Percentiles rank a stretch among this genome's conserved stretches.
phyloP scores from a whole-genome alignment of 2,888 invertebrate genomes.

The Melinaea marsaeus region DNA sequence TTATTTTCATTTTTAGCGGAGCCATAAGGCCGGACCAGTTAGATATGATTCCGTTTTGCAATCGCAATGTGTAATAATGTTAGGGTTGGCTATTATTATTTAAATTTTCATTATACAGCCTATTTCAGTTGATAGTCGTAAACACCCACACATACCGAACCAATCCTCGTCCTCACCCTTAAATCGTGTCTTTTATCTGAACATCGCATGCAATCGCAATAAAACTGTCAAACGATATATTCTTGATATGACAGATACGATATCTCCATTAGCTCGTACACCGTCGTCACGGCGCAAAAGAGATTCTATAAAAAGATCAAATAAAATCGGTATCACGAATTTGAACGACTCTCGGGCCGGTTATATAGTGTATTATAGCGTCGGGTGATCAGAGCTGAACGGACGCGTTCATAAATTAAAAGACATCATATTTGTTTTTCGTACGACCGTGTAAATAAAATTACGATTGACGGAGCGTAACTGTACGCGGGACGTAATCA shows the following conservation, averaged over 20 bases:
- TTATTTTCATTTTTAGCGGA: no score
- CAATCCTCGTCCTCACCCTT: slow-evolving; percentile 38
- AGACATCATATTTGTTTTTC: slow-evolving; percentile 72
- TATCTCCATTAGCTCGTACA: slow-evolving; percentile 67
- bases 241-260: slow-evolving; percentile 67
- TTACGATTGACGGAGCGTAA: slow-evolving; percentile 68
- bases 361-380: slow-evolving; percentile 44
- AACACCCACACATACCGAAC: slow-evolving; percentile 30
- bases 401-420: slow-evolving; percentile 70
- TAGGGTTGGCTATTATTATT: background rate
- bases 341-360: slow-evolving; percentile 45
- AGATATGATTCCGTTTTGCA: no score
- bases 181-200: slow-evolving; percentile 54
- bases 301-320: slow-evolving; percentile 52
- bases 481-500: slow-evolving; percentile 67
- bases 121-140: slow-evolving; percentile 14
- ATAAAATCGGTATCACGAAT: slow-evolving; percentile 56
- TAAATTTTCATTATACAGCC: background rate
- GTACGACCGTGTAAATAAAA: slow-evolving; percentile 69
- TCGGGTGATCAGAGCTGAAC: slow-evolving; percentile 44
- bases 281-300: slow-evolving; percentile 59
- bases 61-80: no score
- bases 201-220: slow-evolving; percentile 62
- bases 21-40: no score
- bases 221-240: slow-evolving; percentile 69